Evolutionary conservation across 1,140 invertebrate genomes (phyloP).

Genomic region (Drosophila willistoni): DNA sequence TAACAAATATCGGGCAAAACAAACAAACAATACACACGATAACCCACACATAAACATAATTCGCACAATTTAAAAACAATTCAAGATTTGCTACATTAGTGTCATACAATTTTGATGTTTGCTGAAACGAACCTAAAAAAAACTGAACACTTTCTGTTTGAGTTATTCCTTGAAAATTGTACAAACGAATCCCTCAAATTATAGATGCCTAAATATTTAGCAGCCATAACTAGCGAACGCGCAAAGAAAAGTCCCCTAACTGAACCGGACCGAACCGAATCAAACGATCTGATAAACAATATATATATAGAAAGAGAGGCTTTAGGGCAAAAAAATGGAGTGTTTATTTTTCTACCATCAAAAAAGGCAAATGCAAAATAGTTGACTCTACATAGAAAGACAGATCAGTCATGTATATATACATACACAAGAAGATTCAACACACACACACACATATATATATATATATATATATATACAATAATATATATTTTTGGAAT

Average conservation of each 20-base stretch:
- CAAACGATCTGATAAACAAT: constrained; percentile 33
- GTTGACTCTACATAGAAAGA: constrained; percentile 41
- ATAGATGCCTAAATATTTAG: not conserved
- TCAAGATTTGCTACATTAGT: not conserved
- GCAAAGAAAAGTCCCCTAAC: not conserved
- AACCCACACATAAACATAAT: not conserved
- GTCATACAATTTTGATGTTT: constrained; percentile 7
- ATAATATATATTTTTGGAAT: constrained; percentile 71
- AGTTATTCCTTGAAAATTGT: constrained; percentile 21
- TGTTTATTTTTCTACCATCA: constrained; percentile 74
- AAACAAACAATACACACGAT: not conserved
- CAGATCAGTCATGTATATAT: constrained; percentile 47
- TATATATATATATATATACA: constrained; percentile 44
- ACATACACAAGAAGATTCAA: constrained; percentile 41
- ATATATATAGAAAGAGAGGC: constrained; percentile 33
- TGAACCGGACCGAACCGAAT: not conserved
- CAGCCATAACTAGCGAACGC: constrained; percentile 2
- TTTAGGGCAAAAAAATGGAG: constrained; percentile 30
- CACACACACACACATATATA: constrained; percentile 30
- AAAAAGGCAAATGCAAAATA: constrained; percentile 51
- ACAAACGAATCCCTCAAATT: constrained; percentile 8
- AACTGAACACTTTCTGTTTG: constrained; percentile 19
- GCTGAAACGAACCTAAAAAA: constrained; percentile 6
- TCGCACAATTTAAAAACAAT: constrained; percentile 7
- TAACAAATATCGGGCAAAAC: constrained; percentile 42